phyloP scores from a whole-genome alignment of 2,113 vertebrate genomes.

The Melospiza melodia region DNA sequence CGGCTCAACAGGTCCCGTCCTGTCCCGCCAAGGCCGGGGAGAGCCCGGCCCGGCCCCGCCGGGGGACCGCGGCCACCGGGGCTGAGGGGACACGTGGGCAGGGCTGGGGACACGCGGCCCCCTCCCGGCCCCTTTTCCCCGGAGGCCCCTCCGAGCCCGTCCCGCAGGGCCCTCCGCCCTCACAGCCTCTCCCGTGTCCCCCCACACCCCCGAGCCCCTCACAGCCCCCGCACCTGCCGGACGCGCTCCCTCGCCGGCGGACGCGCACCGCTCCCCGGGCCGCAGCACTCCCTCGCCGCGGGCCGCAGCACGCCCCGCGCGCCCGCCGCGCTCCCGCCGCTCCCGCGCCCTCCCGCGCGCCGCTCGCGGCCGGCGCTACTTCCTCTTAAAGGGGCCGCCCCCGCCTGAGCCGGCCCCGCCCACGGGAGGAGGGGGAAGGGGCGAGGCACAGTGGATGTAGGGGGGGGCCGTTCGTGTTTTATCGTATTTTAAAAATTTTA shows the following conservation, averaged over 20 bases:
- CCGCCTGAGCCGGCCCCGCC: background rate
- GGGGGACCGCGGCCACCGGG: background rate
- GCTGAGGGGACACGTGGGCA: background rate
- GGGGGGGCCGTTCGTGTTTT: background rate
- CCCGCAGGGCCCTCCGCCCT: background rate
- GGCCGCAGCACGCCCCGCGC: background rate
- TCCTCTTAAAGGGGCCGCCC: background rate
- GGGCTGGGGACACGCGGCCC: background rate
- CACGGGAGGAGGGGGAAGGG: background rate
- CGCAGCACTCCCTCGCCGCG: background rate
- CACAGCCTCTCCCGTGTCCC: background rate
- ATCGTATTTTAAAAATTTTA: accelerated
- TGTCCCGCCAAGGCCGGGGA: background rate
- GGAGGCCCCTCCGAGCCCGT: background rate
- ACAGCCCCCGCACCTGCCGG: background rate
- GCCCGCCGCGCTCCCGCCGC: background rate
- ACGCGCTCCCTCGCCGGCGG: background rate
- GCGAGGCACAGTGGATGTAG: accelerated
- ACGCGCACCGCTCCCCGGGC: background rate
- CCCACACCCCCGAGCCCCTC: background rate
- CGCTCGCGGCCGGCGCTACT: background rate
- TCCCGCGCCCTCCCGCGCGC: background rate
- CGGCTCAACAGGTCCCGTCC: background rate
- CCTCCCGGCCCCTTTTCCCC: background rate
- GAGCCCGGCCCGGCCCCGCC: background rate